phyloP scores from a whole-genome alignment of 2,797 vertebrate genomes.

The Melopsittacus undulatus region DNA sequence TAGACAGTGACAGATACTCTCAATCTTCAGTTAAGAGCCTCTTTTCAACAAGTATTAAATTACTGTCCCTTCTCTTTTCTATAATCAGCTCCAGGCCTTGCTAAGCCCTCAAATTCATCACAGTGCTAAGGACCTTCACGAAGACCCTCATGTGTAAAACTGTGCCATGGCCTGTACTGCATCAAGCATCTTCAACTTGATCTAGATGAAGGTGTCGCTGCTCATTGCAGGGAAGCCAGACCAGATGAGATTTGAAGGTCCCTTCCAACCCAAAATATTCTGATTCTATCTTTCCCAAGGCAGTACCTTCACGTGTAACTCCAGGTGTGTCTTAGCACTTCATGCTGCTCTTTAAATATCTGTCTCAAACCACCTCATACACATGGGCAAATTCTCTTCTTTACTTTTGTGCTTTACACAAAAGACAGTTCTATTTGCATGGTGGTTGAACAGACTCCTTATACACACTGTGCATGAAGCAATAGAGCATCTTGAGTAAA shows the following conservation, averaged over 20 bases:
- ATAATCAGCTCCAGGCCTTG: background rate
- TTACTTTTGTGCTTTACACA: background rate
- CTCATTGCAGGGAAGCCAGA: background rate
- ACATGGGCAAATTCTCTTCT: background rate
- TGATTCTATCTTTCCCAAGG: background rate
- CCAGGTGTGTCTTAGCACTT: background rate
- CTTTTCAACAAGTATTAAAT: background rate
- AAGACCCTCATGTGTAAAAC: background rate
- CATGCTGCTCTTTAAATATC: background rate
- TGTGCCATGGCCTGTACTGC: background rate
- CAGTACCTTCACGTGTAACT: background rate
- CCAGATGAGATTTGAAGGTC: background rate
- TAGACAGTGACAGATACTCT: background rate
- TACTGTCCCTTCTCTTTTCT: background rate
- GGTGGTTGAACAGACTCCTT: background rate
- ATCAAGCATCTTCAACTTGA: background rate
- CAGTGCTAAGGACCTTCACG: fast-evolving
- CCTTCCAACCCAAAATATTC: background rate
- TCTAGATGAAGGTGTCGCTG: background rate
- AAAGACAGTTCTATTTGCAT: background rate
- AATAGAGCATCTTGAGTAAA: background rate
- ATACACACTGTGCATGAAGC: background rate
- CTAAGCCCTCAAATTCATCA: background rate
- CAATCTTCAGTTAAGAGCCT: background rate
- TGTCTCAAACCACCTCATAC: background rate